Evolutionary conservation across 2,888 invertebrate genomes (phyloP).

Genomic region (Thysanoteuthis rhombus): DNA sequence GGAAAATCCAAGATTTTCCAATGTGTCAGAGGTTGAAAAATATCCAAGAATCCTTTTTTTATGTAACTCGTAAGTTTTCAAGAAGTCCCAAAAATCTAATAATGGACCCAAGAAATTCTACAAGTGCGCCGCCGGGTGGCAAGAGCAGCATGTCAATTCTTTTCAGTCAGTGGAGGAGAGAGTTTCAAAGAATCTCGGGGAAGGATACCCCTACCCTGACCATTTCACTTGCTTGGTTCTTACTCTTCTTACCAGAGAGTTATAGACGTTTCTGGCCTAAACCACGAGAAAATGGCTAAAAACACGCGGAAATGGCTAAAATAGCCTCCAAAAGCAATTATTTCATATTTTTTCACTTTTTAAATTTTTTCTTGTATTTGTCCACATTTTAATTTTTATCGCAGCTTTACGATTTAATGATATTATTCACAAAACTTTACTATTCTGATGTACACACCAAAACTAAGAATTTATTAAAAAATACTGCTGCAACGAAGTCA

Average conservation of each 20-base stretch:
- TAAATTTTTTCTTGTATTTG: no score
- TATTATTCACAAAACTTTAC: no score
- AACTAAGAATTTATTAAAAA: no score
- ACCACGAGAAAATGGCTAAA: no score
- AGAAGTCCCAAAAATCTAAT: not conserved
- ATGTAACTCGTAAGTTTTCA: not conserved
- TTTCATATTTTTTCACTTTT: no score
- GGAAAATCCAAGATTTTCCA: not conserved
- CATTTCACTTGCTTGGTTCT: not conserved
- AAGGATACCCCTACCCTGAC: not conserved
- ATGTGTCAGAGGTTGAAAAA: not conserved
- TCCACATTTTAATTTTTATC: no score
- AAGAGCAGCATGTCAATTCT: not conserved
- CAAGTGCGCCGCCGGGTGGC: not conserved
- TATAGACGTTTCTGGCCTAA: no score
- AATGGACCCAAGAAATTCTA: not conserved
- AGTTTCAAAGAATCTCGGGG: not conserved
- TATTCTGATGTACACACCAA: no score
- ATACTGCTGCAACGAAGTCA: no score
- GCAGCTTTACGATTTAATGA: no score
- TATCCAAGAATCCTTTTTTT: not conserved
- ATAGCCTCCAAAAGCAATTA: no score
- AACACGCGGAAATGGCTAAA: no score
- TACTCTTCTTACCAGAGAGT: not conserved
- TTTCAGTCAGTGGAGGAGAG: not conserved